These are phyloP conservation scores for Poeciliopsis retropinna DNA, from an alignment of 2,113 vertebrate genomes.

Conservation along the genomic window DNA sequence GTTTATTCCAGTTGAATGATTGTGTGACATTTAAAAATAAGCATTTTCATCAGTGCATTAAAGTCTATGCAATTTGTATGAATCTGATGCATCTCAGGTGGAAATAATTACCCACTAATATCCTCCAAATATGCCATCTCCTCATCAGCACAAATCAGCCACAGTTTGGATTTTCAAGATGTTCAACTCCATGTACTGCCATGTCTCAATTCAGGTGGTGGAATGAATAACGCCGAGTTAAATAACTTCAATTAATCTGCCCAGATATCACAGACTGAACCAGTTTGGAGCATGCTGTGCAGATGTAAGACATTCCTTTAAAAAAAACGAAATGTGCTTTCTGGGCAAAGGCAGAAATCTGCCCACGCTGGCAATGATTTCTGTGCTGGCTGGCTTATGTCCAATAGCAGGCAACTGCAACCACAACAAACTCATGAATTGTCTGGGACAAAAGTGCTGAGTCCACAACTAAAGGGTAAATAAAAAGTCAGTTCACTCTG, in stretches of 20 bases:
- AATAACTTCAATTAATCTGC: conserved; percentile 9
- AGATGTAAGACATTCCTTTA: conserved; percentile 48
- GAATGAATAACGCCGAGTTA: neutral
- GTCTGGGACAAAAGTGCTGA: conserved; percentile 23
- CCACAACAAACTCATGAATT: conserved; percentile 32
- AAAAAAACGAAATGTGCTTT: conserved; percentile 55
- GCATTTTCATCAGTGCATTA: neutral
- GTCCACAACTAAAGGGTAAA: conserved; percentile 27
- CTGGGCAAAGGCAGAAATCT: conserved; percentile 40
- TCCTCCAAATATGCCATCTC: neutral
- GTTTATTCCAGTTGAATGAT: neutral
- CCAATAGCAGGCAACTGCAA: conserved; percentile 33
- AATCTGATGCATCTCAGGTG: conserved; percentile 4
- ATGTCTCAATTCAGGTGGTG: conserved; percentile 2
- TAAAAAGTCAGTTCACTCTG: neutral
- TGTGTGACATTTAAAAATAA: conserved; percentile 7
- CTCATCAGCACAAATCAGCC: conserved; percentile 2
- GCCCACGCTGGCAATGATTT: conserved; percentile 49
- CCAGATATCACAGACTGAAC: conserved; percentile 7
- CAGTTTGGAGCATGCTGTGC: conserved; percentile 5
- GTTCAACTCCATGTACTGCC: neutral
- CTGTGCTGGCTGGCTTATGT: conserved; percentile 34
- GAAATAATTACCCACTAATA: conserved; percentile 3
- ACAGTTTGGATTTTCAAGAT: neutral
- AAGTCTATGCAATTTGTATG: neutral